Evolutionary conservation across 1,140 invertebrate genomes (phyloP).

Genomic region (Hycleus phaleratus): DNA sequence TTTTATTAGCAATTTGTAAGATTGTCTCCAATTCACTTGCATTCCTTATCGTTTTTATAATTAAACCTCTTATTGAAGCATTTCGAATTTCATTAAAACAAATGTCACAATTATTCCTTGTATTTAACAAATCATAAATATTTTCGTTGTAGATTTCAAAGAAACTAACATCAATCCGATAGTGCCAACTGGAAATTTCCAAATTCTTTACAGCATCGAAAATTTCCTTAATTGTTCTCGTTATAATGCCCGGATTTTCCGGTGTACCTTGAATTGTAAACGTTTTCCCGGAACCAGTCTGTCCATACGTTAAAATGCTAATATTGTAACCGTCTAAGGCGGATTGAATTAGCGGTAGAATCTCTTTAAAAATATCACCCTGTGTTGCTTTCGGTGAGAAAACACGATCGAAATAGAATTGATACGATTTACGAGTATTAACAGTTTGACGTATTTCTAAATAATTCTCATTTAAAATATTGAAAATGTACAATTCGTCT

Average conservation of each 20-base stretch:
- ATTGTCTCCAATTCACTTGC: no score
- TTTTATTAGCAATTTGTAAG: no score
- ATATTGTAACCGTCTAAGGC: conserved; percentile 91
- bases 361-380: conserved; percentile 55
- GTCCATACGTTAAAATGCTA: conserved; percentile 92
- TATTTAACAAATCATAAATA: conserved; percentile 46
- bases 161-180: conserved; percentile 75
- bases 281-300: conserved; percentile 90
- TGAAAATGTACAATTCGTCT: conserved; percentile 27
- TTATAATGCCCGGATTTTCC: conserved; percentile 60
- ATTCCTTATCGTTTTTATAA: conserved; percentile 35
- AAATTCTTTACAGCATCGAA: conserved; percentile 66
- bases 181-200: conserved; percentile 65
- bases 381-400: conserved; percentile 53
- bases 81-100: conserved; percentile 34
- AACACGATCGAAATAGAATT: conserved; percentile 61
- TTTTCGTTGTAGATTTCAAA: conserved; percentile 69
- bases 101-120: conserved; percentile 23
- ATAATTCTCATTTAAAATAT: conserved; percentile 46
- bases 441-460: conserved; percentile 42
- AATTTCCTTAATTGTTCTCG: conserved; percentile 68
- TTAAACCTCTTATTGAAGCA: conserved; percentile 58
- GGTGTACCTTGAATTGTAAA: conserved; percentile 63
- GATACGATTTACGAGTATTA: conserved; percentile 39
- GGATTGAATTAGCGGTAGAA: conserved; percentile 64